Base-by-base conservation (phyloP, 2,113 vertebrate species). In the Nothobranchius kuhntae region DNA sequence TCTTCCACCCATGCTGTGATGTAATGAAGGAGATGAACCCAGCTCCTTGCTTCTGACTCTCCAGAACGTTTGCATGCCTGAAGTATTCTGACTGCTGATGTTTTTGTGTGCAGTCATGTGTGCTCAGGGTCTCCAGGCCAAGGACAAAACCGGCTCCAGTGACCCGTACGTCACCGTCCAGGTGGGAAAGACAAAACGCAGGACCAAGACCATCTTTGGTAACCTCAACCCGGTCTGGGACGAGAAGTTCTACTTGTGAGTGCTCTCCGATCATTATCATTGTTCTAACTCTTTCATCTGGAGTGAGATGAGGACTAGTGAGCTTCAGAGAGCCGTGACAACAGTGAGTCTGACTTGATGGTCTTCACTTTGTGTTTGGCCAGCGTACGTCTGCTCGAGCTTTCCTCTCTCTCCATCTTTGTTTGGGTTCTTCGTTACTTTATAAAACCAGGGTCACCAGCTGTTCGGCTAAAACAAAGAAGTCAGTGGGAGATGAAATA, bases 141-240 rank as follows among this genome's bases (percentile, higher is more conserved):
- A 99, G 86, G 98, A 99, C 85, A 99, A 99, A 92, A 99, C 98
- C 0, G 98, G 98, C 47, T 98, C 98, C 26, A 99, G 98, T 58
- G 98, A 99, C 77, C 98, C 98, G 0, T 99, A 99, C 10, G 98
- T 99, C 79, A 99, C 98, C 0, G 98, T 99, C 64, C 98, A 99
- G 90, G 95, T 99, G 81, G 98, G 98, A 48, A 99, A 99, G 90
- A 99, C 94, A 76, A 99, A 97, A 72, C 92, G 95, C 70, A 95
- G 98, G 73, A 98, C 98, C 7, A 99, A 97, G 91, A 99, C 98
- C 40, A 96, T 99, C 87, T 99, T 98, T 71, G 97, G 98, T 61
- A 99, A 99, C 84, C 93, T 99, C 75, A 99, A 99, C 86, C 98
- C 98, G 17, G 89, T 95, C 38, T 99, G 98, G 98, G 95, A 99